A percentile compares a stretch with the other conserved stretches of the same genome.
Evolutionary conservation across 2,888 invertebrate species (phyloP).

Genomic region (Nymphalis c-album): DNA sequence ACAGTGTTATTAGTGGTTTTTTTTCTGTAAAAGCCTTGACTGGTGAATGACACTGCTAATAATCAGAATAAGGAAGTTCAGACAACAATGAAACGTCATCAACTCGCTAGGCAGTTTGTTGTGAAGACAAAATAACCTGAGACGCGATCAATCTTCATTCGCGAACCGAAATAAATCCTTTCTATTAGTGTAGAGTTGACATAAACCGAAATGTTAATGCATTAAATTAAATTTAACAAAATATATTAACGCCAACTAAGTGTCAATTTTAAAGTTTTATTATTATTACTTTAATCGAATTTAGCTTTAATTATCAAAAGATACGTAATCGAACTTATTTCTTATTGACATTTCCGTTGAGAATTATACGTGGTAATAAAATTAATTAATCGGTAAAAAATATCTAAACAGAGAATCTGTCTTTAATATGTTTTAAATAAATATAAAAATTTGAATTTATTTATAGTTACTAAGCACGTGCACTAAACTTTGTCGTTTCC

Average conservation of each 20-base stretch:
- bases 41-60: conserved; percentile 25
- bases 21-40: conserved; percentile 16
- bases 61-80: conserved; percentile 62
- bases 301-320: background rate
- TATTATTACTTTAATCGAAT: background rate
- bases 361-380: background rate
- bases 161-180: conserved; percentile 56
- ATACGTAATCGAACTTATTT: background rate
- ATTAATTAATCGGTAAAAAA: background rate
- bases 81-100: conserved; percentile 52
- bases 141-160: conserved; percentile 76
- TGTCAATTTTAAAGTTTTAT: background rate
- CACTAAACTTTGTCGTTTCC: background rate
- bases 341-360: conserved; percentile 2
- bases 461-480: conserved; percentile 6
- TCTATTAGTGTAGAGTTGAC: conserved; percentile 39
- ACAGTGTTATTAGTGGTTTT: conserved; percentile 9
- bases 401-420: background rate
- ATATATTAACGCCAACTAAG: background rate
- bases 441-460: background rate
- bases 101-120: conserved; percentile 48
- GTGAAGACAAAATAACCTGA: conserved; percentile 67
- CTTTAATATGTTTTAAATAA: background rate
- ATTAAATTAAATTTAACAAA: background rate
- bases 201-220: conserved; percentile 6